A percentile compares a stretch with the other conserved stretches of the same genome.
Evolutionary conservation across 2,797 vertebrate genomes (phyloP).

Genomic region (Coracias cyanogaster): DNA sequence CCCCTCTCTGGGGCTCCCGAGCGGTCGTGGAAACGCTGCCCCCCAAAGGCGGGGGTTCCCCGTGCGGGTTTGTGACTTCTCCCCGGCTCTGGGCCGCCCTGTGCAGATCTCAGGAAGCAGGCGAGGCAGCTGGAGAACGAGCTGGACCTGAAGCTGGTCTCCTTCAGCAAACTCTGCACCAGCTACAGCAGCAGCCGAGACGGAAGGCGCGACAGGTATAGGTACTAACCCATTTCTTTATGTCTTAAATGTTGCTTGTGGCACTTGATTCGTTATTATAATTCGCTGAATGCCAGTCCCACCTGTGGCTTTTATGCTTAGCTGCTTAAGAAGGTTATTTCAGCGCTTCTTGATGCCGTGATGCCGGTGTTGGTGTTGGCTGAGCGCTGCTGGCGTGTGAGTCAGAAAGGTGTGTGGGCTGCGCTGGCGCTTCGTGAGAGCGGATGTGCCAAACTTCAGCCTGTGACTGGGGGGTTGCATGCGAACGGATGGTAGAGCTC

Average conservation of each 20-base stretch:
- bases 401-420: background rate
- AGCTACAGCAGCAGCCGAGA: constrained; percentile 89
- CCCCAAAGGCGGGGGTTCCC: background rate
- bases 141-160: constrained; percentile 96
- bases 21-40: background rate
- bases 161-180: constrained; percentile 98
- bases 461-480: accelerated
- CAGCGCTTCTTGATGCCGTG: accelerated
- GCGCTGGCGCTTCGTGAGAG: background rate
- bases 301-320: background rate
- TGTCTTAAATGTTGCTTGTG: background rate
- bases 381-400: accelerated
- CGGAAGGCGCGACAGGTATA: constrained; percentile 92
- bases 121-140: constrained; percentile 97
- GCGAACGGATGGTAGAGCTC: accelerated
- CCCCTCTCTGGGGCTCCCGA: background rate
- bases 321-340: background rate
- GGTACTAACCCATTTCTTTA: constrained; percentile 75
- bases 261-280: accelerated
- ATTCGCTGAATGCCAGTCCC: background rate
- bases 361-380: background rate
- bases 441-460: background rate
- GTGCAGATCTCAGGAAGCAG: constrained; percentile 95
- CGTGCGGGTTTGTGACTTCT: background rate
- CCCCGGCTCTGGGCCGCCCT: background rate